phyloP scores from a whole-genome alignment of 2,888 invertebrate species.

The Dicycla oo region DNA sequence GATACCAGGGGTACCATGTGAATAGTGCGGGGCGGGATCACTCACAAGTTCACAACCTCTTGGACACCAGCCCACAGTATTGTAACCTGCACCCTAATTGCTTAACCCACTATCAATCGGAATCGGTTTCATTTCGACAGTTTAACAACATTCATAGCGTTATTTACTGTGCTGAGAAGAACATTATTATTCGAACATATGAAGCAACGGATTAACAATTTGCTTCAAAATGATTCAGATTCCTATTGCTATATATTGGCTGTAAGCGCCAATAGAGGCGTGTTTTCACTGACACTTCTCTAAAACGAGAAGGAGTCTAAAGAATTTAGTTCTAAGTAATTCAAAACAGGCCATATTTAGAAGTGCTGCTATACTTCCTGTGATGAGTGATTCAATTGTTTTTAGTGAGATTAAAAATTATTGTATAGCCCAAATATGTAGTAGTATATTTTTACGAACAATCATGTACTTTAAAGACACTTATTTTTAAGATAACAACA shows the following conservation, averaged over 20 bases:
- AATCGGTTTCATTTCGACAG: too few species aligned
- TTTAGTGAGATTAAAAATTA: slow-evolving; percentile 51
- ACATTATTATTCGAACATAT: too few species aligned
- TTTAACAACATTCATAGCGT: too few species aligned
- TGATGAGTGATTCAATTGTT: slow-evolving; percentile 23
- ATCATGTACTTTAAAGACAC: neutral
- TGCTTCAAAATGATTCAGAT: too few species aligned
- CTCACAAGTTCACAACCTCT: neutral
- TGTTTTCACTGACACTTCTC: too few species aligned
- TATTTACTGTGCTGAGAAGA: too few species aligned
- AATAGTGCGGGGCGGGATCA: neutral
- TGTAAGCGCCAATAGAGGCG: too few species aligned
- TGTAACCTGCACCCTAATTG: too few species aligned
- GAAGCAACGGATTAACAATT: too few species aligned
- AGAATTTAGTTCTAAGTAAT: neutral
- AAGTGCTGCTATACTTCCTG: slow-evolving; percentile 4
- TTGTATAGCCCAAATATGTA: slow-evolving; percentile 7
- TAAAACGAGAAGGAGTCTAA: neutral
- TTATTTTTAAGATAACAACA: slow-evolving; percentile 36
- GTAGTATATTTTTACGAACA: slow-evolving; percentile 29
- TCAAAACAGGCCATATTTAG: slow-evolving; percentile 22
- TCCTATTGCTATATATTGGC: too few species aligned
- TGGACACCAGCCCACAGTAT: too few species aligned
- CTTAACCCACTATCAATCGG: too few species aligned
- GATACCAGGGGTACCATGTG: neutral